Evolutionary conservation across 2,113 vertebrate species (phyloP).

Genomic region (Nycticryphes semicollaris): DNA sequence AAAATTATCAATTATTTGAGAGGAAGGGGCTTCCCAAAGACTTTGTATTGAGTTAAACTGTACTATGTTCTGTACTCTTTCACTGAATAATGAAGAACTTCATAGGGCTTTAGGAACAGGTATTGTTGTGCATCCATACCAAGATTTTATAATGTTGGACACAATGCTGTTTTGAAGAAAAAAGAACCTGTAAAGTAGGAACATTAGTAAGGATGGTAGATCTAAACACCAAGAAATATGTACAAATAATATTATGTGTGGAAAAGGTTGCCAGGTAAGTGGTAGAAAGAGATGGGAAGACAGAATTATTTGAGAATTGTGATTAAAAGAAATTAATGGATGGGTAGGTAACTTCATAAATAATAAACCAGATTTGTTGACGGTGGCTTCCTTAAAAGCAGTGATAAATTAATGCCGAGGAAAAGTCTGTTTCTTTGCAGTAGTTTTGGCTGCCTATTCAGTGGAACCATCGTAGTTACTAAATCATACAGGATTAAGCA

Average conservation of each 20-base stretch:
- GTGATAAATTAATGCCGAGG: conserved; percentile 24
- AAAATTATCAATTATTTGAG: background rate
- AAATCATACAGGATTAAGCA: conserved; percentile 59
- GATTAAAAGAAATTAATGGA: background rate
- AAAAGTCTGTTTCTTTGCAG: conserved; percentile 36
- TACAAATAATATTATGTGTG: background rate
- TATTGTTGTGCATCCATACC: background rate
- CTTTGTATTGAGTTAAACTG: background rate
- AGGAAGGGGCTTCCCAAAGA: background rate
- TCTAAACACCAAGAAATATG: background rate
- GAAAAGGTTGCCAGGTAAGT: background rate
- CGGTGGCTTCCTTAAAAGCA: conserved; percentile 22
- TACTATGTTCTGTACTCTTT: background rate
- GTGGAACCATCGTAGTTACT: conserved; percentile 52
- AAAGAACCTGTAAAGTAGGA: background rate
- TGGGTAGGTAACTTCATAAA: background rate
- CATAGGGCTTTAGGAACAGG: background rate
- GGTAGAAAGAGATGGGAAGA: background rate
- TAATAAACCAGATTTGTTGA: background rate
- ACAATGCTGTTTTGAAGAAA: background rate
- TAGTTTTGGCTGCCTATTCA: conserved; percentile 34
- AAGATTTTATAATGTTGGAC: background rate
- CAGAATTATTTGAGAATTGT: background rate
- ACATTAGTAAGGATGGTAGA: background rate
- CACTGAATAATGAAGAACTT: background rate